phyloP scores from a whole-genome alignment of 2,113 vertebrate genomes.

The Anseranas semipalmata region DNA sequence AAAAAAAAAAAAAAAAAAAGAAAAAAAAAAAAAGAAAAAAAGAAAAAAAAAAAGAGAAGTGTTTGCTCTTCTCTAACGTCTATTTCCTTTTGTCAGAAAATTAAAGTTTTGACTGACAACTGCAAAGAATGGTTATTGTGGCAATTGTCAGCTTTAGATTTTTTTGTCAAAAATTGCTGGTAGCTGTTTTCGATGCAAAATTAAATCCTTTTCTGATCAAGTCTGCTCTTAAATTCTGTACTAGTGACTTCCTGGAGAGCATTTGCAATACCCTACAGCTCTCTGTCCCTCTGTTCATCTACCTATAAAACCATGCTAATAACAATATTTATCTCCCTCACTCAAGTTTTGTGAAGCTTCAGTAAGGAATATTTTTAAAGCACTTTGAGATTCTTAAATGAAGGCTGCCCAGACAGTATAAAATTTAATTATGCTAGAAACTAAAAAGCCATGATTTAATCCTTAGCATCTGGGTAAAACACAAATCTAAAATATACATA shows the following conservation, averaged over 20 bases:
- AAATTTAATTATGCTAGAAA: conserved; percentile 29
- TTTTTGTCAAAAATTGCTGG: background rate
- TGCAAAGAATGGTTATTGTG: background rate
- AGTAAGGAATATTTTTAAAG: background rate
- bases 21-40: no score
- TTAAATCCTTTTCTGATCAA: background rate
- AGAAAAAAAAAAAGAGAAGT: background rate
- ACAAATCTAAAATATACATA: background rate
- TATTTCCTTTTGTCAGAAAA: background rate
- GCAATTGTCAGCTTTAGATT: background rate
- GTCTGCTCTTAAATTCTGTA: background rate
- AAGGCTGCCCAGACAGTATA: background rate
- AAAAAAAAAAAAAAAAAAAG: no score
- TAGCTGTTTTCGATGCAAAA: background rate
- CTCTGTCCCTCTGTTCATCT: background rate
- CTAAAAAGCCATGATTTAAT: conserved; percentile 1
- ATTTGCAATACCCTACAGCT: background rate
- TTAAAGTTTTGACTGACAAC: background rate
- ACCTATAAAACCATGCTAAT: background rate
- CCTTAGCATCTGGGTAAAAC: background rate
- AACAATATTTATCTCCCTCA: conserved; percentile 11
- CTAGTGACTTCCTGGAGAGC: background rate
- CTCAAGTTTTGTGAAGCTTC: conserved; percentile 18
- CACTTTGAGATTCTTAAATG: background rate
- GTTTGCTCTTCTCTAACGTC: background rate